Base-by-base conservation (phyloP, 1,140 invertebrate species). In the Trichonephila clavata region DNA sequence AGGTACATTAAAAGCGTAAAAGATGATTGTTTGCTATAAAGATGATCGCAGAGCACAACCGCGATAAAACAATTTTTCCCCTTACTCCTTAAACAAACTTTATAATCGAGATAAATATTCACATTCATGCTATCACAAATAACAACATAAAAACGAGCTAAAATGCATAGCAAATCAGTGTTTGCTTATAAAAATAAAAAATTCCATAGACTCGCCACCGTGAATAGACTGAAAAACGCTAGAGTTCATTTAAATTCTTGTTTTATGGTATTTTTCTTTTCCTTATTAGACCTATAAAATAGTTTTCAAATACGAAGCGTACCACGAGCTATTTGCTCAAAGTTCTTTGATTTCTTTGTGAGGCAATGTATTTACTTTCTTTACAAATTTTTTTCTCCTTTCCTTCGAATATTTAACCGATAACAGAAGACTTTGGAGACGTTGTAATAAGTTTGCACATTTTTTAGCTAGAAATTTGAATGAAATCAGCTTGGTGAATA, bases 21-120 rank as follows among this genome's bases (percentile, higher is more conserved):
- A 93, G 92, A 93, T 93, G 92, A 93, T 93, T 93, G 92, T 93
- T 93, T 93, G 92, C 92, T 88, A 81, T 93, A 93, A 93, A 93
- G 71, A 63, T 80, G 86, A 88, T 87, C 84, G 86, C 68, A 60
- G 43, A 27, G 71, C 16, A n/a, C n/a, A n/a, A 63, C 57, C 6
- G 65, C 92, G 92, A 93, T 93, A 93, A n/a, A 93, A 93, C 92
- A 93, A 86, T 93, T 86, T 86, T 86, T 81, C 71, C 57, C 77
- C 8, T 57, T 24, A 86, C 83, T 86, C 91, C 71, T 92, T 92
- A 88, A 88, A 88, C 92, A 93, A 93, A 93, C 84, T 93, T 93
- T 93, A 93, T 93, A 93, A 93, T 93, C 84, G 84, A 77, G 92
- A 93, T 93, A 93, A 88, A 93, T 93, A 93, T 81, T 61, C 84